These are phyloP conservation scores for Lota lota DNA, from an alignment of 2,113 vertebrate species.

Conservation along the genomic window DNA sequence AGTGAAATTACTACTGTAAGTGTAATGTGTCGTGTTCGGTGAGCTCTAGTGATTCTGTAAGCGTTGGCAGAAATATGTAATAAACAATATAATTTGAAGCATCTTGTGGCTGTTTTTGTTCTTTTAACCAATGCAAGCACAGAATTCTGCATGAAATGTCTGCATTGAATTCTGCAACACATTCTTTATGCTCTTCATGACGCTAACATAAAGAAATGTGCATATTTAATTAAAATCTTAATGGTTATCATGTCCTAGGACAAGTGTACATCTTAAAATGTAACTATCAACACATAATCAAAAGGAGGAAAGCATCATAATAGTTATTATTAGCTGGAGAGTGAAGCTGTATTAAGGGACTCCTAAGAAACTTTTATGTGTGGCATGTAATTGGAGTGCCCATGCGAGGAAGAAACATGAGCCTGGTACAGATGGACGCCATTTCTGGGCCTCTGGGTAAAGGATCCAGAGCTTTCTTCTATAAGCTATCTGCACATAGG, in stretches of 20 bases:
- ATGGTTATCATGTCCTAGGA: no score
- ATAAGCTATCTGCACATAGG: slow-evolving; percentile 25
- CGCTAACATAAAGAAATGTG: no score
- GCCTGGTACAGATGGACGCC: slow-evolving; percentile 25
- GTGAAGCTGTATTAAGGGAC: background rate
- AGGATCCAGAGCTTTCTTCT: slow-evolving; percentile 28
- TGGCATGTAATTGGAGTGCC: slow-evolving; percentile 42
- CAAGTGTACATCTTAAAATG: background rate
- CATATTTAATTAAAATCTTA: no score
- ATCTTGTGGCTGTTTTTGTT: background rate
- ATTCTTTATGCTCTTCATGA: no score
- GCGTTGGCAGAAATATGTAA: slow-evolving; percentile 61
- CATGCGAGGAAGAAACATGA: slow-evolving; percentile 52
- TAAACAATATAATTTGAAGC: slow-evolving; percentile 70
- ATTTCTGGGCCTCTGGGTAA: slow-evolving; percentile 41
- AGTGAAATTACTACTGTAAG: slow-evolving; percentile 48
- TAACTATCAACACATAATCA: background rate
- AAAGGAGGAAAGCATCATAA: background rate
- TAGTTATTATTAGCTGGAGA: background rate
- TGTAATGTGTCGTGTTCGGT: slow-evolving; percentile 63
- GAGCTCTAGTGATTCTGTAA: slow-evolving; percentile 67
- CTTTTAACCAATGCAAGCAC: no score
- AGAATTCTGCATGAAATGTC: no score
- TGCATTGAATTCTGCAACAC: no score
- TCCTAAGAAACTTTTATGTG: slow-evolving; percentile 7